Percentiles rank a stretch among this genome's conserved stretches.
phyloP scores from a whole-genome alignment of 2,113 vertebrate genomes.

The Axis porcinus region DNA sequence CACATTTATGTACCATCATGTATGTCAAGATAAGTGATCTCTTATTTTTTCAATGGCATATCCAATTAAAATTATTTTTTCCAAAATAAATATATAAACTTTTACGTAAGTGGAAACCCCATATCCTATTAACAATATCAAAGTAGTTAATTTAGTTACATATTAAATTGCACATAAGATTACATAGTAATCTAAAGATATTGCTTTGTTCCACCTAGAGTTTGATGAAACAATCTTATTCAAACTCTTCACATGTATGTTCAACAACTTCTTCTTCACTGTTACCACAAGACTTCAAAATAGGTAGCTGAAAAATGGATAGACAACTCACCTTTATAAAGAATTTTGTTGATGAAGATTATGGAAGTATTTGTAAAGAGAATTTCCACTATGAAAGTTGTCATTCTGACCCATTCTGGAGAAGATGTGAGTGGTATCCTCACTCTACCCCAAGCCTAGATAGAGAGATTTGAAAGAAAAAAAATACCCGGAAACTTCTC shows the following conservation, averaged over 20 bases:
- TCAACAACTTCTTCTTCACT: not conserved
- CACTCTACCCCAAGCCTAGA: not conserved
- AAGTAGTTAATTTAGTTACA: not conserved
- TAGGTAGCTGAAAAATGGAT: not conserved
- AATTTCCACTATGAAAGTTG: not conserved
- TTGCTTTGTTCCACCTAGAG: not conserved
- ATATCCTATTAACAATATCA: not conserved
- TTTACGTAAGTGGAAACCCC: not conserved
- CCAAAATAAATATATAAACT: not conserved
- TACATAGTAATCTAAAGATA: not conserved
- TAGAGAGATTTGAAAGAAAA: not conserved
- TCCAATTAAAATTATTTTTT: not conserved
- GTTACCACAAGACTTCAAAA: not conserved
- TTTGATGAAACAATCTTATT: not conserved
- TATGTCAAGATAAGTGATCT: not conserved
- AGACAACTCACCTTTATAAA: not conserved
- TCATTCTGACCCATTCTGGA: not conserved
- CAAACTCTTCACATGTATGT: not conserved
- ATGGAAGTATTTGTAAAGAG: not conserved
- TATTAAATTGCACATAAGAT: not conserved
- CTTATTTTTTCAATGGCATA: not conserved
- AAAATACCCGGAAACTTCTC: not conserved
- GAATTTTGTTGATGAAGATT: not conserved
- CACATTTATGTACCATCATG: not conserved
- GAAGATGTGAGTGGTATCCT: not conserved